A percentile compares a stretch with the other conserved stretches of the same genome.
Evolutionary conservation across 1,140 invertebrate species (phyloP).

Genomic region (Dysdera silvatica): DNA sequence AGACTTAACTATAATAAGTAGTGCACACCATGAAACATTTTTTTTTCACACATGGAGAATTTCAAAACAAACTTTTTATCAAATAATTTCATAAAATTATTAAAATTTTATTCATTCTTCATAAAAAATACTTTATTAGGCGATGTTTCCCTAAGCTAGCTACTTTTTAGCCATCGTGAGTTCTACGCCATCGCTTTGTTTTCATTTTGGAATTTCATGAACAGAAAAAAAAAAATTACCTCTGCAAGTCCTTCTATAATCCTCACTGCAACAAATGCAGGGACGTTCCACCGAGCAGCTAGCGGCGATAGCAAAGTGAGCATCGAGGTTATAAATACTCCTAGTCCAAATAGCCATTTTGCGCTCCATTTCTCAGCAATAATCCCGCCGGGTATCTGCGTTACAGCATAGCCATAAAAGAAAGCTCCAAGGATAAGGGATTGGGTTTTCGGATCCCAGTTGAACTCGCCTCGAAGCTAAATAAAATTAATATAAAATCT

Average conservation of each 20-base stretch:
- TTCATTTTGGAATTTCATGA: too few species aligned
- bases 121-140: too few species aligned
- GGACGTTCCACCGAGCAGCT: constrained; percentile 67
- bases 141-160: too few species aligned
- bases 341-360: constrained; percentile 90
- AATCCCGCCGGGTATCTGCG: constrained; percentile 97
- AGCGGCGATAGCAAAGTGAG: constrained; percentile 88
- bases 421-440: constrained; percentile 81
- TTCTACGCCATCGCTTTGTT: too few species aligned
- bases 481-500: too few species aligned
- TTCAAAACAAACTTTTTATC: too few species aligned
- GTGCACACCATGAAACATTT: too few species aligned
- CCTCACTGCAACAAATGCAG: constrained; percentile 74
- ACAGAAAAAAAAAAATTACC: constrained; percentile 53
- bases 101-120: too few species aligned
- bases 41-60: too few species aligned
- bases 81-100: neutral
- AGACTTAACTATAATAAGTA: too few species aligned
- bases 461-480: constrained; percentile 56
- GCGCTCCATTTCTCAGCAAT: constrained; percentile 95
- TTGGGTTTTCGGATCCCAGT: constrained; percentile 68
- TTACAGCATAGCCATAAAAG: constrained; percentile 97
- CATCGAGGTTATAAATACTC: constrained; percentile 82
- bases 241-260: constrained; percentile 92
- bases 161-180: too few species aligned